phyloP scores from a whole-genome alignment of 2,888 invertebrate genomes.

The Drosophila rubida region DNA sequence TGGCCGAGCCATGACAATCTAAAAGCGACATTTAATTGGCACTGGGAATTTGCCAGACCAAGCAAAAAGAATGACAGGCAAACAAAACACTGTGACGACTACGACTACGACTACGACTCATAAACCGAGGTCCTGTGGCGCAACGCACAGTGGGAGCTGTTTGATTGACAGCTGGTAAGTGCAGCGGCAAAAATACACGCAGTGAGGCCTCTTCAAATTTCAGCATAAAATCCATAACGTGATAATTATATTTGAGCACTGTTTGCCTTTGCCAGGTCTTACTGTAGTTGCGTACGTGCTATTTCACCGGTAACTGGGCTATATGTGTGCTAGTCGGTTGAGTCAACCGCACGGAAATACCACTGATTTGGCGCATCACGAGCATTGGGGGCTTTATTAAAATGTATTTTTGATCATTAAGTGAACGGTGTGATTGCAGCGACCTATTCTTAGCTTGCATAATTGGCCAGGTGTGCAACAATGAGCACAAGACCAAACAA shows the following conservation, averaged over 20 bases:
- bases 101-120: too few species aligned
- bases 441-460: slow-evolving; percentile 41
- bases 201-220: neutral
- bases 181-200: slow-evolving; percentile 30
- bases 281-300: slow-evolving; percentile 9
- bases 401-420: slow-evolving; percentile 71
- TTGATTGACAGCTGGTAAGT: slow-evolving; percentile 72
- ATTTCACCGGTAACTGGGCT: slow-evolving; percentile 35
- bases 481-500: slow-evolving; percentile 13
- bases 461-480: slow-evolving; percentile 64
- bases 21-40: slow-evolving; percentile 72
- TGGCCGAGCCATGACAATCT: slow-evolving; percentile 57
- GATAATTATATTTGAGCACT: neutral
- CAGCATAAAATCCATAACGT: neutral
- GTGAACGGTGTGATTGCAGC: slow-evolving; percentile 50
- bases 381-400: too few species aligned
- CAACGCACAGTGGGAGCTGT: slow-evolving; percentile 63
- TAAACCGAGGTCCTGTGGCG: slow-evolving; percentile 51
- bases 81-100: slow-evolving; percentile 40
- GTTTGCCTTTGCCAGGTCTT: neutral
- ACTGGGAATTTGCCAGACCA: slow-evolving; percentile 54
- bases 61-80: slow-evolving; percentile 52
- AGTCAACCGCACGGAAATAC: slow-evolving; percentile 69
- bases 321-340: slow-evolving; percentile 43
- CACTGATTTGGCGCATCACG: slow-evolving; percentile 26